phyloP scores from a whole-genome alignment of 2,113 vertebrate species.

The Tricholaema leucomelas region DNA sequence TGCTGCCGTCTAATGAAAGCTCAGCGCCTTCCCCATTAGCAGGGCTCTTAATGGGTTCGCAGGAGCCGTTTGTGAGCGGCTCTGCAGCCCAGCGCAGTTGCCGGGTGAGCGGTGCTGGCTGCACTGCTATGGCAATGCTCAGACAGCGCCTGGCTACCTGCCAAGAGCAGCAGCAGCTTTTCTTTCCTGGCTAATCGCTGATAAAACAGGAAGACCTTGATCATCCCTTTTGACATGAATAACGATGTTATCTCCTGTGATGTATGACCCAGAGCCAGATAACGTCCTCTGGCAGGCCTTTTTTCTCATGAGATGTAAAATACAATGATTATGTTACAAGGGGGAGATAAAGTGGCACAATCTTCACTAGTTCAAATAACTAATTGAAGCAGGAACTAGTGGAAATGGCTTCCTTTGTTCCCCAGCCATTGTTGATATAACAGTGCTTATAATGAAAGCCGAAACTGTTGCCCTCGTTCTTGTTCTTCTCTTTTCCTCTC shows the following conservation, averaged over 20 bases:
- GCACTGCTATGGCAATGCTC: not conserved
- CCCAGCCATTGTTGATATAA: conserved; percentile 68
- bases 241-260: conserved; percentile 76
- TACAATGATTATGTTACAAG: conserved; percentile 76
- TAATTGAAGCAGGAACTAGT: conserved; percentile 75
- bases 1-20: not conserved
- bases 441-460: conserved; percentile 62
- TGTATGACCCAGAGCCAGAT: conserved; percentile 75
- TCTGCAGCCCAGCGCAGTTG: not conserved
- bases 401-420: conserved; percentile 73
- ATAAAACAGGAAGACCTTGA: conserved; percentile 79
- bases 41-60: fast-evolving
- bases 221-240: conserved; percentile 78
- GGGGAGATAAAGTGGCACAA: conserved; percentile 68
- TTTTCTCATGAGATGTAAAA: conserved; percentile 76
- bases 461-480: conserved; percentile 56
- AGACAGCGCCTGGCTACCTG: conserved; percentile 50
- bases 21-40: not conserved
- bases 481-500: not conserved
- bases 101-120: not conserved
- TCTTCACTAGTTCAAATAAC: conserved; percentile 74
- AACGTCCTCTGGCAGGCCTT: conserved; percentile 73
- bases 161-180: conserved; percentile 64
- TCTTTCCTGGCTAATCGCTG: conserved; percentile 73
- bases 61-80: not conserved